Evolutionary conservation across 2,113 vertebrate species (phyloP).

Genomic region (Protobothrops mucrosquamatus): DNA sequence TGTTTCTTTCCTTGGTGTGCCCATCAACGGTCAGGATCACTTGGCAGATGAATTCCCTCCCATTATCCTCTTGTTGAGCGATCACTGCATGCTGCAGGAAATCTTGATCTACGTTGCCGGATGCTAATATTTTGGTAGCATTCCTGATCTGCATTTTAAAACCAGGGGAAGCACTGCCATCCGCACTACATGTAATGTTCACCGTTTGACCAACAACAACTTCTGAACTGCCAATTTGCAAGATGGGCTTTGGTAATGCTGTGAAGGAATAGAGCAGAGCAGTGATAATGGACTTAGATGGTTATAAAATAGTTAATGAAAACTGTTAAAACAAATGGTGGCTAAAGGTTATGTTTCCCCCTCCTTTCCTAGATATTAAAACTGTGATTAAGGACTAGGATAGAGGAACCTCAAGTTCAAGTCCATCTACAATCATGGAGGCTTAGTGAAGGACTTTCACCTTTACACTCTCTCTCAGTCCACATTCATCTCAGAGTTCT

Average conservation of each 20-base stretch:
- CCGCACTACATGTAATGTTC: background rate
- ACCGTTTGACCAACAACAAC: background rate
- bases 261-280: background rate
- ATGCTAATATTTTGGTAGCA: background rate
- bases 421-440: background rate
- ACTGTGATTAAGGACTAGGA: background rate
- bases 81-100: background rate
- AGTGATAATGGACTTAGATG: background rate
- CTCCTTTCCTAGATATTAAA: background rate
- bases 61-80: background rate
- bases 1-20: background rate
- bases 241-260: constrained; percentile 2
- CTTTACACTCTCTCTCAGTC: background rate
- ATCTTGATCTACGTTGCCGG: rapidly evolving
- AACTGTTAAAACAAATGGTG: background rate
- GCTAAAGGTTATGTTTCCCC: background rate
- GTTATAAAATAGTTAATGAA: background rate
- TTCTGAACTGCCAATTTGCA: background rate
- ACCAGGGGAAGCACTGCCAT: background rate
- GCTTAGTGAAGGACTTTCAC: background rate
- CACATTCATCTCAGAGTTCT: background rate
- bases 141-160: background rate
- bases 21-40: background rate
- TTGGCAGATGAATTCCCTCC: constrained; percentile 24
- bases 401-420: background rate